Evolutionary conservation across 2,797 vertebrate species (phyloP), one percentile per base, ranked within the genome.

Genomic region (Schizopygopsis pylzovi): DNA sequence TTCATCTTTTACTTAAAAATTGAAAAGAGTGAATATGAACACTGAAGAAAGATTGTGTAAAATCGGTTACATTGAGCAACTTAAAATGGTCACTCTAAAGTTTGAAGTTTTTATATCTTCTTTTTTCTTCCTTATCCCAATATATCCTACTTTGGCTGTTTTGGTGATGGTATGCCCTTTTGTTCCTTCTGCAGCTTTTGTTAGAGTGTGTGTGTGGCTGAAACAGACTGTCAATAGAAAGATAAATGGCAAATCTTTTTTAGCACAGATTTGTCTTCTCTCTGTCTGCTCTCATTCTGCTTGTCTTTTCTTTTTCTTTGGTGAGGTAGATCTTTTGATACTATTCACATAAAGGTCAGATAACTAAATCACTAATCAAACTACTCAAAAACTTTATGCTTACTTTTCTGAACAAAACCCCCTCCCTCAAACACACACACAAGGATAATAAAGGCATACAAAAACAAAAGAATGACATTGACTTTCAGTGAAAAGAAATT

Each of bases 211-310:
- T 56, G 68, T 78, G 75, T 79, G 63, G 49, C 49, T 84, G 84
- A 87, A 63, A 54, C 56, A 72, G 37, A 59, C 20, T 76, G 86
- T 85, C 79, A 83, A 82, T 86, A 84, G 70, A 61, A 84, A 83
- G 87, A 87, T 86, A 80, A 89, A 89, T 86, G 86, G 49, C 54
- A n/a, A 81, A 56, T 75, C 41, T 45, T 82, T 86, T 68, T 79
- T 43, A 82, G 84, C 45, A 80, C 49, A 86, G 43, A 90, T 81
- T 83, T 61, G 28, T 82, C 72, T 82, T 63, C 59, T 73, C 68
- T 75, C 56, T 1, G 3, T 72, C 43, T 81, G 25, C 28, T 73
- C 6, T 47, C 28, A 20, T 56, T 72, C 28, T 61, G 15, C 22
- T 70, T 67, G 59, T 56, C 11, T 28, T 68, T 56, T 70, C 9